These are phyloP conservation scores for Drosophila buzzatii DNA, from an alignment of 2,888 invertebrate species.

Conservation along the genomic window DNA sequence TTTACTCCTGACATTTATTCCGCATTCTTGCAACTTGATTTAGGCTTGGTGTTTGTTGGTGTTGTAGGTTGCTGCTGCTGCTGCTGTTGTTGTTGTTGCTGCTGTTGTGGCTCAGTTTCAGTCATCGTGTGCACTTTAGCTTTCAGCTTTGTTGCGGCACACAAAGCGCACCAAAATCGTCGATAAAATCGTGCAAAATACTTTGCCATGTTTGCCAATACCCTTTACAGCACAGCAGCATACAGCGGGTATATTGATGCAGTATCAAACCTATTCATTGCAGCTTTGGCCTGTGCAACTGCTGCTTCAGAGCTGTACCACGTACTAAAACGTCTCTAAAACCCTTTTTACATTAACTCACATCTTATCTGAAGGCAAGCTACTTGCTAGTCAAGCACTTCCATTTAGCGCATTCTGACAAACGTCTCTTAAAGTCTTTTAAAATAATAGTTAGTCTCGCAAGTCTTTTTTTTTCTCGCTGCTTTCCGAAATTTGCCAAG, in stretches of 20 bases:
- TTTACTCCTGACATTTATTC: slow-evolving; percentile 74
- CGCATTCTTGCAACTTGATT: slow-evolving; percentile 80
- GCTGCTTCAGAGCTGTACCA: too few species aligned
- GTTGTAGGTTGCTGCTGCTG: slow-evolving; percentile 14
- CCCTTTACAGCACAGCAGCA: slow-evolving; percentile 7
- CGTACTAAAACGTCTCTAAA: too few species aligned
- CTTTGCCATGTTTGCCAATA: slow-evolving; percentile 37
- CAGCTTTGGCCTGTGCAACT: too few species aligned
- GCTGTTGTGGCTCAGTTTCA: slow-evolving; percentile 32
- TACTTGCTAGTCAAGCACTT: background rate
- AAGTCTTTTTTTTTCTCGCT: background rate
- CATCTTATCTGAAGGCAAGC: background rate
- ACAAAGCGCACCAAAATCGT: slow-evolving; percentile 45
- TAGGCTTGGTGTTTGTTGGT: slow-evolving; percentile 71
- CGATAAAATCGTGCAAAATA: slow-evolving; percentile 60
- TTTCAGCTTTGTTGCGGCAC: slow-evolving; percentile 20
- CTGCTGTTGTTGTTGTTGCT: slow-evolving; percentile 13
- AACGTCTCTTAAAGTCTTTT: background rate
- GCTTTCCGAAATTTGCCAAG: slow-evolving; percentile 9
- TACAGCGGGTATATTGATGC: background rate
- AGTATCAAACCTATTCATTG: too few species aligned
- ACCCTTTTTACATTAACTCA: background rate
- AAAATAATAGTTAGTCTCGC: slow-evolving; percentile 2
- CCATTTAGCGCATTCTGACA: background rate
- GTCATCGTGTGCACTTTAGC: slow-evolving; percentile 47